Conservation (phyloP, 1,140 invertebrate genomes). For the Meloidogyne exigua region DNA sequence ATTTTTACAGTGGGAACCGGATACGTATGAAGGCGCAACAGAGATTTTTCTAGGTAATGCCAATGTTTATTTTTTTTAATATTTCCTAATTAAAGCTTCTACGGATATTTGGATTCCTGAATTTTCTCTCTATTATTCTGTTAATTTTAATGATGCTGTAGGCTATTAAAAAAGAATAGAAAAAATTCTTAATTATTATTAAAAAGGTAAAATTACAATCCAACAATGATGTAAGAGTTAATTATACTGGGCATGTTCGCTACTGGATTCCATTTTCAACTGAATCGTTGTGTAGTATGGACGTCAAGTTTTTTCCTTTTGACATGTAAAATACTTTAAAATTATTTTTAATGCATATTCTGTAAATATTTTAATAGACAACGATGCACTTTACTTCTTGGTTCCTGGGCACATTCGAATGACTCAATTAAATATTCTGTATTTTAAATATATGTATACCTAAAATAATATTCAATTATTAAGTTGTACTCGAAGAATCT, state of each 20-base stretch:
- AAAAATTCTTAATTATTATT: no score
- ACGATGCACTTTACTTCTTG: slow-evolving; percentile 57
- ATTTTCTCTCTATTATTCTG: slow-evolving; percentile 60
- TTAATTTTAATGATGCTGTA: slow-evolving; percentile 62
- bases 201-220: slow-evolving; percentile 52
- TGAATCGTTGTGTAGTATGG: slow-evolving; percentile 43
- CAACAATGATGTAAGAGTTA: slow-evolving; percentile 62
- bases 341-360: not conserved
- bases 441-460: no score
- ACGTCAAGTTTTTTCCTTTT: slow-evolving; percentile 63
- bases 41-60: slow-evolving; percentile 62
- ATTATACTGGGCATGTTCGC: slow-evolving; percentile 59
- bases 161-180: not conserved
- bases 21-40: slow-evolving; percentile 64
- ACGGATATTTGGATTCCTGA: slow-evolving; percentile 66
- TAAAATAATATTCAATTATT: not conserved
- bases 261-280: slow-evolving; percentile 62
- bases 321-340: slow-evolving; percentile 52
- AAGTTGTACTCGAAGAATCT: slow-evolving; percentile 59
- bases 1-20: slow-evolving; percentile 65
- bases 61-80: no score
- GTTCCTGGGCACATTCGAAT: slow-evolving; percentile 63
- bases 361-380: slow-evolving; percentile 41
- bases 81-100: slow-evolving; percentile 38
- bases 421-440: slow-evolving; percentile 62